Conservation (phyloP, 2,888 invertebrate species). For the Acleris literana region DNA sequence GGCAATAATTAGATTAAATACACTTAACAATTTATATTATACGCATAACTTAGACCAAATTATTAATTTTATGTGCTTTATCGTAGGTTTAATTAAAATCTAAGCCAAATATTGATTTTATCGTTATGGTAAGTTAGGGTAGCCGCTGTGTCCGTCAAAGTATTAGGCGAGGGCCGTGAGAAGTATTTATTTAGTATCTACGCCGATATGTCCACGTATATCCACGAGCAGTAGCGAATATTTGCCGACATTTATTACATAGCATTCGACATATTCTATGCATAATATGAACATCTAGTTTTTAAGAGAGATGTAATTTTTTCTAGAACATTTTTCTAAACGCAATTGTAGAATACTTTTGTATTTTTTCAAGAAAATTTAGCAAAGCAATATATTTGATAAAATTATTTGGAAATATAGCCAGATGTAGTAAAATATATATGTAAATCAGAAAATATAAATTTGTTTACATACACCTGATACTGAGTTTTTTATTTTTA, state of each 20-base stretch:
- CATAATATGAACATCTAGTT: constrained; percentile 77
- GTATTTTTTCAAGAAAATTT: constrained; percentile 78
- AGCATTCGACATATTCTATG: constrained; percentile 65
- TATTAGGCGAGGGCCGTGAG: constrained; percentile 73
- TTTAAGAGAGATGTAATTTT: constrained; percentile 73
- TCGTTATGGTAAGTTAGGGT: constrained; percentile 69
- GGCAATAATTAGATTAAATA: constrained; percentile 79
- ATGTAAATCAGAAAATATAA: constrained; percentile 78
- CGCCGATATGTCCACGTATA: constrained; percentile 16
- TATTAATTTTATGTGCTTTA: constrained; percentile 81
- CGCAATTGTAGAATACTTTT: constrained; percentile 76
- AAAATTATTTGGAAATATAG: constrained; percentile 67
- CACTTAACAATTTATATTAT: constrained; percentile 78
- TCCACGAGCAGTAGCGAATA: constrained; percentile 39
- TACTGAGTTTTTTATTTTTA: constrained; percentile 56
- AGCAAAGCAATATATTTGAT: constrained; percentile 81
- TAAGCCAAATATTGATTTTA: constrained; percentile 84
- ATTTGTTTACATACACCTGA: constrained; percentile 78
- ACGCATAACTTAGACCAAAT: constrained; percentile 83
- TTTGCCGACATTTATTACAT: constrained; percentile 56
- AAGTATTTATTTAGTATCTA: constrained; percentile 74
- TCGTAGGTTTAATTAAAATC: constrained; percentile 80
- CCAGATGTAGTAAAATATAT: constrained; percentile 71
- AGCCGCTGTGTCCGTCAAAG: constrained; percentile 74
- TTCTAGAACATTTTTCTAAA: constrained; percentile 76